Base-by-base conservation (phyloP, 2,888 invertebrate species). In the Drosophila paranaensis region DNA sequence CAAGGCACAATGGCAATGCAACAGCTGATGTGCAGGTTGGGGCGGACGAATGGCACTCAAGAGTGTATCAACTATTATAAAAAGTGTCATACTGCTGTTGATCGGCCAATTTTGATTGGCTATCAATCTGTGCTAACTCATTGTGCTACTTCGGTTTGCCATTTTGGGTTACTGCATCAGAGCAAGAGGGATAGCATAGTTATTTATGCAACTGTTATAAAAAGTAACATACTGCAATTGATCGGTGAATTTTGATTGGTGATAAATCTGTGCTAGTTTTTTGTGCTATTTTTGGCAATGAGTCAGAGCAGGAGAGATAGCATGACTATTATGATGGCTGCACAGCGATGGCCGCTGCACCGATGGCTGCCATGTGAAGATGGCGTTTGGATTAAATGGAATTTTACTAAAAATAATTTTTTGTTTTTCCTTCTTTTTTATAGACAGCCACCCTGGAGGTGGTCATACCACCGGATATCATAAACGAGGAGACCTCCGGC, bases 361-460 rank as follows among this genome's bases (percentile, higher is more conserved):
- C 6, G 11, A 27, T 51, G 25, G 25, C 8, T 5, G 8, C 4
- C 27, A 27, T 14, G 14, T 27, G 2, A 46, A 20, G 8, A 51
- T 51, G 33, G 13, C 16, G 16, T 8, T 33, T 16, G 9, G 2
- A 33, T 9, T 10, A n/a, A 16, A 16, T 3, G 13, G 4, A 48
- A 5, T n/a, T 30, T 27, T n/a, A 5, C 14, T 2, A 27, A 14
- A 14, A 14, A 8, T 8, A 45, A 25, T 45, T 14, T 14, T 20
- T 16, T 2, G 30, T 20, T 25, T 2, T 30, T 2, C 2, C 20
- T 51, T 2, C 5, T 8, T 9, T 16, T 27, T 53, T 75, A 30
- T 91, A 97, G 96, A 96, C 96, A 80, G 97, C 97, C 79, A 97
- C 95, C 92, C 93, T 98, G 90, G 97, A 98, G 93, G 98, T 98